Conservation (phyloP, 2,797 vertebrate species). For the Natrix natrix region DNA sequence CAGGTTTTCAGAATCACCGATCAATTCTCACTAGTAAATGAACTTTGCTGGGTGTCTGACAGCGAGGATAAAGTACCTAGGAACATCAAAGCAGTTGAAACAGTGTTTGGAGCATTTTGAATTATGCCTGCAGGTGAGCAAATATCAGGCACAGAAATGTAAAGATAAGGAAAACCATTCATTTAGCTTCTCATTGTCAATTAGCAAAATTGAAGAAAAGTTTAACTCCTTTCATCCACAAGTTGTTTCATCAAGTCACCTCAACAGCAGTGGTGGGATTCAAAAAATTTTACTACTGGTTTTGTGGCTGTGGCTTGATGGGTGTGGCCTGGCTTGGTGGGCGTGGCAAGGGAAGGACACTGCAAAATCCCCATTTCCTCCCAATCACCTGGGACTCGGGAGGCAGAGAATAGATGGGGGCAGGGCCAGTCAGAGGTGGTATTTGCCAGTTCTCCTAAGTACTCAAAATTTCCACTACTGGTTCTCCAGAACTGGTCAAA, state of each 20-base stretch:
- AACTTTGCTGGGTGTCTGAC: neutral
- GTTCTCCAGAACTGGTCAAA: too few species aligned
- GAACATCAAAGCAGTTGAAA: neutral
- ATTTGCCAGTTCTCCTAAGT: too few species aligned
- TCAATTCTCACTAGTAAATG: neutral
- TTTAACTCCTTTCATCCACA: neutral
- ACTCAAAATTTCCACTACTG: too few species aligned
- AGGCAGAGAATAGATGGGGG: too few species aligned
- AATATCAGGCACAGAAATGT: neutral
- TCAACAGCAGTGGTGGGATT: neutral
- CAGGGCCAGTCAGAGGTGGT: too few species aligned
- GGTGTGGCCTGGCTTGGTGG: too few species aligned
- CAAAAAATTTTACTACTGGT: too few species aligned
- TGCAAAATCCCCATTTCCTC: too few species aligned
- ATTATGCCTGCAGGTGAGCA: neutral
- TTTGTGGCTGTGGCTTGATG: too few species aligned
- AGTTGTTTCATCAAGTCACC: neutral
- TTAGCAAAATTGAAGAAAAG: neutral
- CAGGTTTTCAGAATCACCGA: neutral
- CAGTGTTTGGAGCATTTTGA: neutral
- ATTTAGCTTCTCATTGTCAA: neutral
- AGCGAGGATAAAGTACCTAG: neutral
- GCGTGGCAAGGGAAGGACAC: too few species aligned
- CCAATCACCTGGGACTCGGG: too few species aligned
- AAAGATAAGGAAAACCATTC: neutral